Conservation (phyloP, 2,113 vertebrate species). For the Diphyllodes magnificus region DNA sequence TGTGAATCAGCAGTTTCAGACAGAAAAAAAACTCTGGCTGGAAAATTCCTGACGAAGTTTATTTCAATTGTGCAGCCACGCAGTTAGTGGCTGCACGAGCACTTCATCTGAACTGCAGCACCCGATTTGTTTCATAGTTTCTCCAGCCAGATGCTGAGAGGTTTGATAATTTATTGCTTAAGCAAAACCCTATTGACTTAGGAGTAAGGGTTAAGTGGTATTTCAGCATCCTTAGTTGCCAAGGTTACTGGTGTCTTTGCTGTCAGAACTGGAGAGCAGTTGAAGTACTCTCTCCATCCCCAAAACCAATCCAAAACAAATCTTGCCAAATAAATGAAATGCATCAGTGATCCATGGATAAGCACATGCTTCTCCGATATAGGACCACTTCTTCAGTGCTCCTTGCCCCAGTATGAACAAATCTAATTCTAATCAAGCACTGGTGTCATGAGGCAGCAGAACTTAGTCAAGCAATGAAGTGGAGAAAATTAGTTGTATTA, state of each 20-base stretch:
- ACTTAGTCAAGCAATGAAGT: conserved; percentile 26
- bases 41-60: neutral
- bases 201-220: neutral
- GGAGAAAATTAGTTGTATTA: conserved; percentile 36
- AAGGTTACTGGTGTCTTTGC: neutral
- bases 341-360: neutral
- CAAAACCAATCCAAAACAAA: neutral
- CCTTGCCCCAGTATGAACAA: neutral
- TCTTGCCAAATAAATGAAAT: neutral
- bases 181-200: neutral
- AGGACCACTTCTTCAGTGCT: neutral
- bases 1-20: neutral
- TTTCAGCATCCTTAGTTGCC: neutral
- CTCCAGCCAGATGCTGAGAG: neutral
- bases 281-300: neutral
- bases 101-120: neutral
- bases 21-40: neutral
- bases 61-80: neutral
- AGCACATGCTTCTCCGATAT: neutral
- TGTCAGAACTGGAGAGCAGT: neutral
- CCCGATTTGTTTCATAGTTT: neutral
- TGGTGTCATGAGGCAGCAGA: conserved; percentile 10
- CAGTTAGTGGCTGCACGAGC: neutral
- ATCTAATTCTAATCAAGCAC: conserved; percentile 37
- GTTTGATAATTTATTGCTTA: neutral